Conservation (phyloP, 2,113 vertebrate genomes). For the Fregetta grallaria region DNA sequence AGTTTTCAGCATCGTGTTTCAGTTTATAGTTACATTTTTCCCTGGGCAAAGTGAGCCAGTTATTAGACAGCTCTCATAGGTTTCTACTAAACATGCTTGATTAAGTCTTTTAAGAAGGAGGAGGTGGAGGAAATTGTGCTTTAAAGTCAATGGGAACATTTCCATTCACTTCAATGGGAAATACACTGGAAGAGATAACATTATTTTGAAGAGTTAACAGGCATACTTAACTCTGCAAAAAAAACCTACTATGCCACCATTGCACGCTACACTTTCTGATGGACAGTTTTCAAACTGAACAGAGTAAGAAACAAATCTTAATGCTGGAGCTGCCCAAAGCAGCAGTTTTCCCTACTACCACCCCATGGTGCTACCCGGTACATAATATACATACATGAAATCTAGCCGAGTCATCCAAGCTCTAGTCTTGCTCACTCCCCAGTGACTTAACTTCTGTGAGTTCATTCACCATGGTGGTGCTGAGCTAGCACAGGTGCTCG, state of each 20-base stretch:
- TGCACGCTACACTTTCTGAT: neutral
- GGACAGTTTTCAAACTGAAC: neutral
- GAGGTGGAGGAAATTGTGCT: neutral
- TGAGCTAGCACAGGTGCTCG: neutral
- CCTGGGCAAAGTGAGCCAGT: slow-evolving; percentile 42
- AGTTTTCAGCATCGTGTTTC: slow-evolving; percentile 68
- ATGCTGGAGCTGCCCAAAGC: neutral
- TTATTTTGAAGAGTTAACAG: neutral
- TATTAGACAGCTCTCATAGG: slow-evolving; percentile 45
- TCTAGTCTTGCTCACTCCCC: neutral
- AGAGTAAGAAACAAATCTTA: neutral
- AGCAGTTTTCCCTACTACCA: neutral
- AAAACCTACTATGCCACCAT: neutral
- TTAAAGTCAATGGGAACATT: slow-evolving; percentile 22
- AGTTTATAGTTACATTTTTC: slow-evolving; percentile 69
- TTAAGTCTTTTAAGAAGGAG: slow-evolving; percentile 47
- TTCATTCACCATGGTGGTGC: neutral
- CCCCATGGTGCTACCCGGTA: neutral
- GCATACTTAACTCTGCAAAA: neutral
- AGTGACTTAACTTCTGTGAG: neutral
- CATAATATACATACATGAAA: neutral
- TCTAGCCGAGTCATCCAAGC: neutral
- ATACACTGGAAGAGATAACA: neutral
- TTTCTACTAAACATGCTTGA: slow-evolving; percentile 49
- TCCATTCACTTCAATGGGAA: slow-evolving; percentile 22